Conservation (phyloP, 2,113 vertebrate species). For the Pelecanus crispus region DNA sequence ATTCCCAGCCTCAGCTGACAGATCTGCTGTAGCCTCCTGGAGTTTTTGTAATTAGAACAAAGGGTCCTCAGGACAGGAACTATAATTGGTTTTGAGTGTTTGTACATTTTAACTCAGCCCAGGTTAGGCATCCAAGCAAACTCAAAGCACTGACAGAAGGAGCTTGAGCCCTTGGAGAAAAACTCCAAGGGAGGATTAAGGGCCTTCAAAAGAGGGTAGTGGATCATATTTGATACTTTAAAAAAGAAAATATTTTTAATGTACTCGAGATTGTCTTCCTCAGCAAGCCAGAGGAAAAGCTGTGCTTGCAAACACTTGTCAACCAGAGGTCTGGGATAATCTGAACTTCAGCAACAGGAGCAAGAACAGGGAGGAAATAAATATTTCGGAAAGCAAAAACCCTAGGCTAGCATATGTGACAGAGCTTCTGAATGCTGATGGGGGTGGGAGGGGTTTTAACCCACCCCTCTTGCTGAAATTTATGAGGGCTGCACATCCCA, state of each 20-base stretch:
- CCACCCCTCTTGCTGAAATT: not conserved
- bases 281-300: not conserved
- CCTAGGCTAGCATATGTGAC: not conserved
- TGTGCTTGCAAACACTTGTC: not conserved
- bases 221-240: not conserved
- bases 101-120: not conserved
- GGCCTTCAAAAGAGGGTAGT: not conserved
- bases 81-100: not conserved
- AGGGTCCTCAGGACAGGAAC: not conserved
- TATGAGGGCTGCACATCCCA: not conserved
- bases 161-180: not conserved
- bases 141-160: not conserved
- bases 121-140: not conserved
- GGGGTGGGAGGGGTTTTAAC: not conserved
- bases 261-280: not conserved
- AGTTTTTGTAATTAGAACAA: slow-evolving; percentile 28
- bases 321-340: not conserved
- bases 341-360: not conserved
- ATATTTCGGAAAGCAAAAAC: not conserved
- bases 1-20: slow-evolving; percentile 32
- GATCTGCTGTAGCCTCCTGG: not conserved
- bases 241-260: not conserved
- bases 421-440: rapidly evolving
- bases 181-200: not conserved
- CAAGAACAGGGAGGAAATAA: not conserved